phyloP scores from a whole-genome alignment of 2,113 vertebrate species.

The Rhea pennata region DNA sequence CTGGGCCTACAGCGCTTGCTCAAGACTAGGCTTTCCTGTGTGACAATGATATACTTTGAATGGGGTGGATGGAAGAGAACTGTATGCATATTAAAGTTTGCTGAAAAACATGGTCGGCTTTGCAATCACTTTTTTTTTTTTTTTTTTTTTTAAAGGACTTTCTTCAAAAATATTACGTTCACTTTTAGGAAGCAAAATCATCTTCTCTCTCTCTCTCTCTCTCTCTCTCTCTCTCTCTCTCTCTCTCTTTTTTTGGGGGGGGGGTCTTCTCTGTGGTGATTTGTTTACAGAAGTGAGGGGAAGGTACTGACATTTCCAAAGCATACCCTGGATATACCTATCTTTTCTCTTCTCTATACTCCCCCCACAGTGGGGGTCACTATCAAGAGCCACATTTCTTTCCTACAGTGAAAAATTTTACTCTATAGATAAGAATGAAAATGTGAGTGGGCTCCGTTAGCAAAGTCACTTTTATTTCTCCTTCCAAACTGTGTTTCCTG shows the following conservation, averaged over 20 bases:
- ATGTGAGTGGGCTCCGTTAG: neutral
- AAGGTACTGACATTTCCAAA: neutral
- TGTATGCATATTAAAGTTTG: neutral
- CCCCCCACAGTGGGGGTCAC: neutral
- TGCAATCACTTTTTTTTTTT: neutral
- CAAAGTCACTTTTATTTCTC: neutral
- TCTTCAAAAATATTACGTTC: neutral
- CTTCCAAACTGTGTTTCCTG: neutral
- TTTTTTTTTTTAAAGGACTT: too few relatives aligned
- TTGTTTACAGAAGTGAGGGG: neutral
- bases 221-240: too few relatives aligned
- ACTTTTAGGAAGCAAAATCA: neutral
- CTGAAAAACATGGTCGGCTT: neutral
- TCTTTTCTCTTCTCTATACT: neutral
- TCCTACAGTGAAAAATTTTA: neutral
- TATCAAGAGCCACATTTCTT: neutral
- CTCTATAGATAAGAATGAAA: neutral
- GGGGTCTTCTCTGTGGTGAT: neutral
- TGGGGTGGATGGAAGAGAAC: neutral
- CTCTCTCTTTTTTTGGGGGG: too few relatives aligned
- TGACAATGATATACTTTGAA: neutral
- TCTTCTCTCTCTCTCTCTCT: too few relatives aligned
- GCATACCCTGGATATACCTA: neutral
- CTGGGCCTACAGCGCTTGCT: neutral
- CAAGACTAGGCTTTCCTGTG: neutral